Evolutionary conservation across 1,140 invertebrate species (phyloP).

Genomic region (Melanaphis sacchari): DNA sequence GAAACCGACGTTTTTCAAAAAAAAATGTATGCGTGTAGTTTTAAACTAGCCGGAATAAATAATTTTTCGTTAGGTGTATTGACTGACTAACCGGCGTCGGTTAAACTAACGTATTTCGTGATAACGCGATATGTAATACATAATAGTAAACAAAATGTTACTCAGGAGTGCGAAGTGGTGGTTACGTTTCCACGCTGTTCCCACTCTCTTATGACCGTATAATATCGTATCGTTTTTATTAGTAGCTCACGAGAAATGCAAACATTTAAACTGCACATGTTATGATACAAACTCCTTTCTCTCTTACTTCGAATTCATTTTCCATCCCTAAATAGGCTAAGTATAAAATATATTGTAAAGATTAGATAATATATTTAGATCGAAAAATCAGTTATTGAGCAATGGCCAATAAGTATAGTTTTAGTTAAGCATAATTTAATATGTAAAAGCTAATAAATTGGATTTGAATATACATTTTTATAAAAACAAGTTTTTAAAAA

Average conservation of each 20-base stretch:
- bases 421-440: not conserved
- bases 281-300: slow-evolving; percentile 27
- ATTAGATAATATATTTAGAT: slow-evolving; percentile 1
- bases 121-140: slow-evolving; percentile 48
- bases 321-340: slow-evolving; percentile 46
- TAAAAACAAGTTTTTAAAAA: not conserved
- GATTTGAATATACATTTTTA: not conserved
- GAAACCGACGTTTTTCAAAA: not conserved
- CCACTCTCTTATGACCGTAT: slow-evolving; percentile 41
- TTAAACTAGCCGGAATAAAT: not conserved
- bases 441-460: not conserved
- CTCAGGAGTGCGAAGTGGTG: slow-evolving; percentile 46
- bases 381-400: not conserved
- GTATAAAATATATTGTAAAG: not conserved
- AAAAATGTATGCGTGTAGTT: not conserved
- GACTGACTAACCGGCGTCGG: slow-evolving; percentile 53
- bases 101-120: slow-evolving; percentile 55
- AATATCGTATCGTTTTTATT: slow-evolving; percentile 28
- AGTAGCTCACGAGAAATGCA: slow-evolving; percentile 20
- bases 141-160: slow-evolving; percentile 53
- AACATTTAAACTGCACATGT: slow-evolving; percentile 28
- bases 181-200: slow-evolving; percentile 38
- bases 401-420: not conserved
- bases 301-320: not conserved
- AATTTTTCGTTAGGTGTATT: slow-evolving; percentile 29